Evolutionary conservation across 2,797 vertebrate genomes (phyloP), one percentile per base, ranked within the genome.

Genomic region (Neopelma chrysocephalum): DNA sequence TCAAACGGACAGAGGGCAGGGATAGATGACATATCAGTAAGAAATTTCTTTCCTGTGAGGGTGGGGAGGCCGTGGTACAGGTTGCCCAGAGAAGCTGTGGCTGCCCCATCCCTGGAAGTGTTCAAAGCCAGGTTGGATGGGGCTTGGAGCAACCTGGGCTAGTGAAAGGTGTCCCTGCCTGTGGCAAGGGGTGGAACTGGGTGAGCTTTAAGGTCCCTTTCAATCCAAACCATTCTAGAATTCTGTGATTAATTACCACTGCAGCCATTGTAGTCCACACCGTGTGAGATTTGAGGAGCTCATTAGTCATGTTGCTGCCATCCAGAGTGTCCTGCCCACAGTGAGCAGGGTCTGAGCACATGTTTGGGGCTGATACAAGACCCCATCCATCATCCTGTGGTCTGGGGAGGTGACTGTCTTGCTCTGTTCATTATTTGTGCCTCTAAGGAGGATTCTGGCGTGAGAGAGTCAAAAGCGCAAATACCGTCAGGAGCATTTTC

Each of bases 271-370:
- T 0, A 2, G 20, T 54, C 34, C 31, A 25, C 1, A 0, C 23
- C 3, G 0, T 18, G 29, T 0, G 3, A 60, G 62, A 11, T 38
- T 12, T 36, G 47, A n/a, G 73, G 40, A 64, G 40, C 6, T 65
- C 2, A 3, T 70, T 10, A 20, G 45, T 43, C 2, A 0, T 1
- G 0, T 58, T 18, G 22, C 45, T 18, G 31, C 23, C 5, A 1
- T 38, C 27, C 3, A 1, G 56, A 31, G 32, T 12, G 13, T 40
- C 48, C 31, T 48, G 45, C 18, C 66, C 1, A 0, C 2, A 2
- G 10, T 23, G 38, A n/a, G 31, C 12, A 4, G 60, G 21, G 40
- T 40, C 51, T 61, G 26, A 48, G 57, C 21, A 14, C 6, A 9
- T 1, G 0, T 36, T 26, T 54, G 12, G 27, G n/a, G 16, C 26